phyloP scores from a whole-genome alignment of 2,888 invertebrate species.

The Petrophora chlorosata region DNA sequence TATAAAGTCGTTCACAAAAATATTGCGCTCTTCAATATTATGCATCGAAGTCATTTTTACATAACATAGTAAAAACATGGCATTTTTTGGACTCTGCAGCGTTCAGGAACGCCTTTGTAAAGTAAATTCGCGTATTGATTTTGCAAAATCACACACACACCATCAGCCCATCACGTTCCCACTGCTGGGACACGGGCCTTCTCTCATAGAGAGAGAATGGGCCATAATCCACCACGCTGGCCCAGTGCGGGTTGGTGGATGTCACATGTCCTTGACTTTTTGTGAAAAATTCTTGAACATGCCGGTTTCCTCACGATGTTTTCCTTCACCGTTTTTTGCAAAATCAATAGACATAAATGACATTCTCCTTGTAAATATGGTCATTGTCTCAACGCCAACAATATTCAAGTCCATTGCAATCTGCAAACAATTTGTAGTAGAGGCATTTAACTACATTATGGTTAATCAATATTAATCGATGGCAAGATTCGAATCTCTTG shows the following conservation, averaged over 20 bases:
- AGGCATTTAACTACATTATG: conserved; percentile 43
- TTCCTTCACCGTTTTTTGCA: not conserved
- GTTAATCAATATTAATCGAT: conserved; percentile 44
- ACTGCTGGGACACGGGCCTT: too few relatives aligned
- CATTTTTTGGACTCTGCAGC: conserved; percentile 42
- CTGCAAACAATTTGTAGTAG: conserved; percentile 23
- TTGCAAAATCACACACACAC: not conserved
- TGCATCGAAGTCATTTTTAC: conserved; percentile 37
- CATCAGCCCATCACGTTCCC: too few relatives aligned
- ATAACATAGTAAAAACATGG: conserved; percentile 47
- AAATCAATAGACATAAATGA: conserved; percentile 16
- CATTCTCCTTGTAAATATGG: conserved; percentile 13
- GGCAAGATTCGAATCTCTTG: conserved; percentile 57
- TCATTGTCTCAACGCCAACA: conserved; percentile 10
- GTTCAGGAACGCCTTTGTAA: conserved; percentile 16
- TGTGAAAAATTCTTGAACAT: too few relatives aligned
- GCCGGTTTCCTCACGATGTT: too few relatives aligned
- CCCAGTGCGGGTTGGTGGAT: too few relatives aligned
- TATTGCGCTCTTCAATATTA: conserved; percentile 44
- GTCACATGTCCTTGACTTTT: too few relatives aligned
- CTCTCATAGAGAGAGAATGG: too few relatives aligned
- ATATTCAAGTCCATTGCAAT: conserved; percentile 12
- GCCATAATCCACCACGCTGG: too few relatives aligned
- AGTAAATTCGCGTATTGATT: not conserved
- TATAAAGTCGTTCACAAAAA: conserved; percentile 39